Percentiles rank a stretch among this genome's conserved stretches.
Conservation (phyloP, 2,797 vertebrate genomes). For the Vireo griseus region DNA sequence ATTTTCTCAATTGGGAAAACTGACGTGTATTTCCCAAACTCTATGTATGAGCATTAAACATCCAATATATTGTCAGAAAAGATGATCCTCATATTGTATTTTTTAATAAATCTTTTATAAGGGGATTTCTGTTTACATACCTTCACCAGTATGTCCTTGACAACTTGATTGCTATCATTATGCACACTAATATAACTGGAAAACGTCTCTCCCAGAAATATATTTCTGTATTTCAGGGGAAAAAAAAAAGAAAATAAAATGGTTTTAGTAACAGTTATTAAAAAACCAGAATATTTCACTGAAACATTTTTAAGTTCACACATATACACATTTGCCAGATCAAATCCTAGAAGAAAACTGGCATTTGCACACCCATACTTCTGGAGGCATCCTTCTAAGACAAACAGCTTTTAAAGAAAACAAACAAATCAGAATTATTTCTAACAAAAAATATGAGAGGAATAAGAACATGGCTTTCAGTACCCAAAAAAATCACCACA, state of each 20-base stretch:
- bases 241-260: not conserved
- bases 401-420: not conserved
- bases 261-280: not conserved
- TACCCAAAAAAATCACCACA: not conserved
- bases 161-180: constrained; percentile 94
- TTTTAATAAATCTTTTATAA: not conserved
- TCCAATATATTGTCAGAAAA: not conserved
- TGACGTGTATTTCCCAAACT: not conserved
- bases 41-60: not conserved
- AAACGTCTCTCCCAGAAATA: constrained; percentile 98
- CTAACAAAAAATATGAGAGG: not conserved
- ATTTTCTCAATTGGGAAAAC: not conserved
- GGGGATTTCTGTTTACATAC: constrained; percentile 71
- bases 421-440: not conserved
- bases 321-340: not conserved
- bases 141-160: constrained; percentile 97
- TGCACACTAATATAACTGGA: constrained; percentile 99
- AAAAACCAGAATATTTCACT: not conserved
- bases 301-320: not conserved
- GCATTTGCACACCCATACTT: not conserved
- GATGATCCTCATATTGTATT: not conserved
- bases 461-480: not conserved
- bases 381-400: not conserved
- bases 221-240: constrained; percentile 80
- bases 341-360: not conserved